Conservation (phyloP, 2,888 invertebrate genomes). For the Eristalis pertinax region DNA sequence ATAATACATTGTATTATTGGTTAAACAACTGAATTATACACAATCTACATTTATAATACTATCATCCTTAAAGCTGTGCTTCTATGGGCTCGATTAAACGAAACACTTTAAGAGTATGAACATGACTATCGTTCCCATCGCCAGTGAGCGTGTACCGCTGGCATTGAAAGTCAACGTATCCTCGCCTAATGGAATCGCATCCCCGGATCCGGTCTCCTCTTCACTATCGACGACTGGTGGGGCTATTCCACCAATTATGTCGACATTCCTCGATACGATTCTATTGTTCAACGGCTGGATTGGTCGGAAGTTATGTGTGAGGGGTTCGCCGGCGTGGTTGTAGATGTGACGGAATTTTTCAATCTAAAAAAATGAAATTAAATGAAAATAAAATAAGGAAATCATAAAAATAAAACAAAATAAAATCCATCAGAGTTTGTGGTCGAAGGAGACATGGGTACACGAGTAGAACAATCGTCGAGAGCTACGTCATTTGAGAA, state of each 20-base stretch:
- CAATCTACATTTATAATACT: conserved; percentile 54
- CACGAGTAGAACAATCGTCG: too few relatives aligned
- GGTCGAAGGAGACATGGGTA: not conserved
- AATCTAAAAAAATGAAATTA: conserved; percentile 83
- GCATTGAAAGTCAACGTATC: not conserved
- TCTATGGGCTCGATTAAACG: not conserved
- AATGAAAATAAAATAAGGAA: conserved; percentile 6
- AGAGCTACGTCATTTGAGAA: too few relatives aligned
- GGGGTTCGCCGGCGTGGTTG: conserved; percentile 84
- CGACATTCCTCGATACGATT: conserved; percentile 81
- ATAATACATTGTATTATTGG: conserved; percentile 68
- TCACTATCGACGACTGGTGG: not conserved
- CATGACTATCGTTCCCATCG: not conserved
- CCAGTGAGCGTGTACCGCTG: not conserved
- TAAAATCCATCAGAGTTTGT: not conserved
- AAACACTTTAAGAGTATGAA: conserved; percentile 22
- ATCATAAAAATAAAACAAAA: not conserved
- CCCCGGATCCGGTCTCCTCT: not conserved
- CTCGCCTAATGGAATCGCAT: not conserved
- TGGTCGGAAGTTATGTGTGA: conserved; percentile 92
- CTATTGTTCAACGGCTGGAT: conserved; percentile 90
- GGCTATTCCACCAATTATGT: not conserved
- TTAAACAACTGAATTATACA: conserved; percentile 21
- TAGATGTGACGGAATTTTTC: conserved; percentile 87
- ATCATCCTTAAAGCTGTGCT: conserved; percentile 24